These are phyloP conservation scores for Cydia fagiglandana DNA, from an alignment of 1,140 invertebrate genomes.

Conservation along the genomic window DNA sequence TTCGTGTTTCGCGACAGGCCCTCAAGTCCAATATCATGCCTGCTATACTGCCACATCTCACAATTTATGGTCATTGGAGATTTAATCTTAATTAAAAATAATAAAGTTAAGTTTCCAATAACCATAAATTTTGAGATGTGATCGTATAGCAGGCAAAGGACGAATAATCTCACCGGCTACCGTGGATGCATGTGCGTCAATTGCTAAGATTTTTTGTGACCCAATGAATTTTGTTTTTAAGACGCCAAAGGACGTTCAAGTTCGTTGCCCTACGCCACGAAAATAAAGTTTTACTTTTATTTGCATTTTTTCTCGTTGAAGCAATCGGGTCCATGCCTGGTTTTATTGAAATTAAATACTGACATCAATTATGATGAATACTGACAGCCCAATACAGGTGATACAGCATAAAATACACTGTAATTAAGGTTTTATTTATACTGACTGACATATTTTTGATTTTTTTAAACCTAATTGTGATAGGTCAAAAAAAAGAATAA, in stretches of 20 bases:
- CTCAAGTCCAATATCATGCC: neutral
- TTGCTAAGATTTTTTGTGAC: conserved; percentile 18
- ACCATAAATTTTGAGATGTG: too few relatives aligned
- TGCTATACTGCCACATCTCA: too few relatives aligned
- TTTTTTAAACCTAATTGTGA: neutral
- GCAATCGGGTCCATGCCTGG: neutral
- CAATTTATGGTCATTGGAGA: too few relatives aligned
- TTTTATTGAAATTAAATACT: neutral
- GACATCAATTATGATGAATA: neutral
- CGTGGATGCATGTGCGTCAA: neutral
- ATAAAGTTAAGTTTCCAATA: too few relatives aligned
- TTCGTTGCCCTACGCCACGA: conserved; percentile 2
- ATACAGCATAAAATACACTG: neutral
- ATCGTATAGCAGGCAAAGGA: too few relatives aligned
- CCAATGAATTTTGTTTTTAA: conserved; percentile 28
- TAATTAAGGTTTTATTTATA: neutral
- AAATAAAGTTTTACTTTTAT: conserved; percentile 3
- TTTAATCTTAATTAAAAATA: too few relatives aligned
- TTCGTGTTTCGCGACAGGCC: too few relatives aligned
- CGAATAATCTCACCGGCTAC: neutral
- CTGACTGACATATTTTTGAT: neutral
- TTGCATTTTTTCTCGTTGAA: conserved; percentile 5
- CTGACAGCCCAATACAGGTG: neutral
- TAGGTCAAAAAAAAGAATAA: neutral
- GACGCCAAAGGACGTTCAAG: conserved; percentile 11